These are phyloP conservation scores for Lontra canadensis DNA, from an alignment of 2,113 vertebrate species.

Conservation along the genomic window DNA sequence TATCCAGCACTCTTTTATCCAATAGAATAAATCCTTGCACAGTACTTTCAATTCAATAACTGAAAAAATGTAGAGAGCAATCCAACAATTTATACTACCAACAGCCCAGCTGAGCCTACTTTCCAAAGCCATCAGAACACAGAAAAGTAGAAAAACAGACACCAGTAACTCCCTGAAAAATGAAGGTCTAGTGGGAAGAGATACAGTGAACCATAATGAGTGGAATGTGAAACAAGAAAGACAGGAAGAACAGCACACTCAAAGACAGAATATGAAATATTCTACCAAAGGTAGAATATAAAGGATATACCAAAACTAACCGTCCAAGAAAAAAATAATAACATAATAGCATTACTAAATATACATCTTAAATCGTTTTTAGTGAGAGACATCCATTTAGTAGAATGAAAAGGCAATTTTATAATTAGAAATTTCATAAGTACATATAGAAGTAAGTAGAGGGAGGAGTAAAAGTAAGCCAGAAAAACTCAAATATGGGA, in stretches of 20 bases:
- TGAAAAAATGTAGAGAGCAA: constrained; percentile 44
- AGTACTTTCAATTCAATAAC: constrained; percentile 48
- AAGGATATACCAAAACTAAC: background rate
- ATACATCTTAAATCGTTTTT: background rate
- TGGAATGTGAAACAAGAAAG: background rate
- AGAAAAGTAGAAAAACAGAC: background rate
- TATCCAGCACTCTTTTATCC: constrained; percentile 41
- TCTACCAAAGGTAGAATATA: background rate
- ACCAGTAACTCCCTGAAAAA: background rate
- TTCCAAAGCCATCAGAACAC: background rate
- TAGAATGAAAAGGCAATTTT: background rate
- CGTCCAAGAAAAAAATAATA: background rate
- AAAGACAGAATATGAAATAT: background rate
- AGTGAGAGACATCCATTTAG: background rate
- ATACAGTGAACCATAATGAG: background rate
- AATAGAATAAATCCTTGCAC: constrained; percentile 56
- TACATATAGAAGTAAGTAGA: background rate
- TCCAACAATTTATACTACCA: constrained; percentile 48
- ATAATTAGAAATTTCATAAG: background rate
- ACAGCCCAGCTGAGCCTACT: constrained; percentile 34
- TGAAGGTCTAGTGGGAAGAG: background rate
- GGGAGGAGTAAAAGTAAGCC: background rate
- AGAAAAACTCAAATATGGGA: background rate
- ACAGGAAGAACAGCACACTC: fast-evolving
- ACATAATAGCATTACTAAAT: background rate